Evolutionary conservation across 1,140 invertebrate genomes (phyloP).

Genomic region (Drosophila yakuba): DNA sequence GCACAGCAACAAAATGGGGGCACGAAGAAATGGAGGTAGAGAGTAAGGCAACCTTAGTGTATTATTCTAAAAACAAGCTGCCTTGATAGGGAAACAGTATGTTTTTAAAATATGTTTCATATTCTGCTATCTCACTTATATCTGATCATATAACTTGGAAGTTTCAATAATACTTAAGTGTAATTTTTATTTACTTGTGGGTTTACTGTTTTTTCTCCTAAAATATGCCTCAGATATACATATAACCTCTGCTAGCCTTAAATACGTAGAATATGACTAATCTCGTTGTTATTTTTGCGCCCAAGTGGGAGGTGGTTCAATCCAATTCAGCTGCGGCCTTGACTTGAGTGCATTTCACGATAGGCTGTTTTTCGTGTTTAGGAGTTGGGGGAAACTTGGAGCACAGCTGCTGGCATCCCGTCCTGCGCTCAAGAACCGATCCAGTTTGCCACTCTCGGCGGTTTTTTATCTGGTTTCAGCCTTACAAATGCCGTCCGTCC

Average conservation of each 20-base stretch:
- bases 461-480: conserved; percentile 30
- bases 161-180: no score
- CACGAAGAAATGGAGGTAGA: background rate
- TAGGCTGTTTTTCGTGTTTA: no score
- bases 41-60: no score
- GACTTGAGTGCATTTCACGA: conserved; percentile 28
- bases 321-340: conserved; percentile 18
- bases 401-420: conserved; percentile 35
- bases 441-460: conserved; percentile 22
- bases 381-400: background rate
- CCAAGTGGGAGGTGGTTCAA: background rate
- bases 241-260: background rate
- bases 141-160: no score
- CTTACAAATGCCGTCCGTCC: conserved; percentile 31
- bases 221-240: no score
- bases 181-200: no score
- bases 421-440: conserved; percentile 43
- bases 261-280: background rate
- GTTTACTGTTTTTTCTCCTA: no score
- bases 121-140: no score
- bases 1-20: background rate
- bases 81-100: no score
- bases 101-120: no score
- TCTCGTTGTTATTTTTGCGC: background rate
- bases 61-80: no score